Evolutionary conservation across 2,797 vertebrate species (phyloP).

Genomic region (Clamator glandarius): DNA sequence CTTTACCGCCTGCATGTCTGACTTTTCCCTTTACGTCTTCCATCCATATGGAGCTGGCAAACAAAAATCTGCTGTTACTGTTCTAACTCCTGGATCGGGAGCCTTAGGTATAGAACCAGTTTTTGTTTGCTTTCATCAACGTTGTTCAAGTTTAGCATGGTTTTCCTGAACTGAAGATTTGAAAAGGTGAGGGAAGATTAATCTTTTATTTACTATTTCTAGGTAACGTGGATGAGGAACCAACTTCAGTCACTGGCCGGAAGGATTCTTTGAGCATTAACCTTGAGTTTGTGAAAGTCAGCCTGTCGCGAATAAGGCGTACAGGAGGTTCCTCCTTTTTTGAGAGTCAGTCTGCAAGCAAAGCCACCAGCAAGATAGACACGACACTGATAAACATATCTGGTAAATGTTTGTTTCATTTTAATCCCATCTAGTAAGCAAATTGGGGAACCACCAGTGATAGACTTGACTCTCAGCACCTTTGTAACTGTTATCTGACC

Average conservation of each 20-base stretch:
- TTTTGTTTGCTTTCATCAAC: not conserved
- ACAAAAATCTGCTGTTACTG: conserved; percentile 92
- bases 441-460: not conserved
- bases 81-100: conserved; percentile 87
- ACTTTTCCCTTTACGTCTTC: conserved; percentile 97
- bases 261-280: conserved; percentile 99
- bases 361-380: conserved; percentile 91
- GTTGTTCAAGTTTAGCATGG: rapidly evolving
- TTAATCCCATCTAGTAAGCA: not conserved
- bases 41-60: conserved; percentile 98
- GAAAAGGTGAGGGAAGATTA: not conserved
- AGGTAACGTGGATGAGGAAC: conserved; percentile 95
- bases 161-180: not conserved
- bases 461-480: not conserved
- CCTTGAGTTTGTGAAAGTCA: conserved; percentile 98
- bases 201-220: not conserved
- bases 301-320: conserved; percentile 93
- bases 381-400: conserved; percentile 99
- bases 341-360: conserved; percentile 87
- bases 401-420: conserved; percentile 77
- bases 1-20: conserved; percentile 99
- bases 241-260: conserved; percentile 93
- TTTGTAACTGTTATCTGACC: too few relatives aligned
- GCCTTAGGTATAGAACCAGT: conserved; percentile 77
- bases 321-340: conserved; percentile 92